Percentiles rank a stretch among this genome's conserved stretches.
phyloP scores from a whole-genome alignment of 1,140 invertebrate species.

The Philaenus spumarius region DNA sequence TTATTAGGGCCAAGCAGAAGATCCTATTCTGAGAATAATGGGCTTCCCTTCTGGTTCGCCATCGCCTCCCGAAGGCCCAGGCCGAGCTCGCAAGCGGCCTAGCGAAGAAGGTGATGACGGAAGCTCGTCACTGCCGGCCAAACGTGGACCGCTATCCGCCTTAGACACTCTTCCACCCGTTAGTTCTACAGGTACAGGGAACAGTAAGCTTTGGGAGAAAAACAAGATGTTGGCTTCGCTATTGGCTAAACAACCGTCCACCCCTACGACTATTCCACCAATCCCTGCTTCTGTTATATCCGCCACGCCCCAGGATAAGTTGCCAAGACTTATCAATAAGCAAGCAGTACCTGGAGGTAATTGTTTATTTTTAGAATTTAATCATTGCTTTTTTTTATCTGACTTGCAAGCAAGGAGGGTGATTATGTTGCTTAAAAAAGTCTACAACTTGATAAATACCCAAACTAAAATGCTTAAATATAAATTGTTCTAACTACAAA shows the following conservation, averaged over 20 bases:
- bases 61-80: constrained; percentile 40
- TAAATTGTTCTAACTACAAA: no score
- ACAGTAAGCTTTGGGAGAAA: constrained; percentile 66
- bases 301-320: constrained; percentile 55
- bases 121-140: not conserved
- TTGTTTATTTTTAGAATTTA: not conserved
- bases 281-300: constrained; percentile 57
- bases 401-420: no score
- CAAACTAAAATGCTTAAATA: no score
- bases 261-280: constrained; percentile 57
- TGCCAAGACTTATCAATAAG: constrained; percentile 42
- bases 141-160: constrained; percentile 2
- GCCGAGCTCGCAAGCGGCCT: constrained; percentile 56
- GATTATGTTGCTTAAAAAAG: no score
- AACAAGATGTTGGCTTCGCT: constrained; percentile 83
- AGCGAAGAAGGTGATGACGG: constrained; percentile 56
- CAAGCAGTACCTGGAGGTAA: constrained; percentile 26
- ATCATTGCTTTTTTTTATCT: no score
- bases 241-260: constrained; percentile 69
- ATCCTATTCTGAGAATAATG: constrained; percentile 49
- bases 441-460: no score
- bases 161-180: constrained; percentile 19
- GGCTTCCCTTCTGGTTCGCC: constrained; percentile 45
- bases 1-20: constrained; percentile 34
- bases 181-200: constrained; percentile 33